These are phyloP conservation scores for Chascanopsetta lugubris DNA, from an alignment of 2,113 vertebrate genomes.

Conservation along the genomic window DNA sequence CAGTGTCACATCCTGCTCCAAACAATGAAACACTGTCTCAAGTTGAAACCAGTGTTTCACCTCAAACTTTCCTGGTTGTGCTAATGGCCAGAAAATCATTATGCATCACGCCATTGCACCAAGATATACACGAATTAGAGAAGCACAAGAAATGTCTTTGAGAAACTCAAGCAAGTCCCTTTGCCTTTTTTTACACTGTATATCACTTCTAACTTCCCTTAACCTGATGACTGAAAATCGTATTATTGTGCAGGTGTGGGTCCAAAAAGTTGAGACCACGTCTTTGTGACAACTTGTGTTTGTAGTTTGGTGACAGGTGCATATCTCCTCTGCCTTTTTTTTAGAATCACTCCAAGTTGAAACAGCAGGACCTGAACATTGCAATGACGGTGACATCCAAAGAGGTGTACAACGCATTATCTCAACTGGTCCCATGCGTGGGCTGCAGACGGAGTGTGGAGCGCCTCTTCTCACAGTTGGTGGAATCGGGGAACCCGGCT, in stretches of 20 bases:
- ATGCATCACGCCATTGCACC: no score
- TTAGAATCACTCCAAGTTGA: constrained; percentile 92
- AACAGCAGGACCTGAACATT: constrained; percentile 89
- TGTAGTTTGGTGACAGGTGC: constrained; percentile 10
- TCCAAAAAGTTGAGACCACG: neutral
- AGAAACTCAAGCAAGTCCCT: no score
- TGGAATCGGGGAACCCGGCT: constrained; percentile 93
- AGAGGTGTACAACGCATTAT: constrained; percentile 89
- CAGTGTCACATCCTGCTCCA: no score
- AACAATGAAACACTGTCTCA: no score
- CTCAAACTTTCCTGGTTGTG: no score
- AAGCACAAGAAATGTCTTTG: neutral
- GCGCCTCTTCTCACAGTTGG: constrained; percentile 93
- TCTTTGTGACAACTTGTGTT: neutral
- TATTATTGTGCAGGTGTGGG: neutral
- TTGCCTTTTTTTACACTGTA: no score
- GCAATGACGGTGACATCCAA: constrained; percentile 94
- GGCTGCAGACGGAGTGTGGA: constrained; percentile 97
- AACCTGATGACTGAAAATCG: neutral
- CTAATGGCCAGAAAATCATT: no score
- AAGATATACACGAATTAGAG: no score
- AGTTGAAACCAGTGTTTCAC: no score
- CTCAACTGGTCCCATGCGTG: constrained; percentile 94
- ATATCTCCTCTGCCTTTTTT: constrained; percentile 14
- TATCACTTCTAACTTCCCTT: no score